phyloP scores from a whole-genome alignment of 2,888 invertebrate genomes.

The Pandemis corylana region DNA sequence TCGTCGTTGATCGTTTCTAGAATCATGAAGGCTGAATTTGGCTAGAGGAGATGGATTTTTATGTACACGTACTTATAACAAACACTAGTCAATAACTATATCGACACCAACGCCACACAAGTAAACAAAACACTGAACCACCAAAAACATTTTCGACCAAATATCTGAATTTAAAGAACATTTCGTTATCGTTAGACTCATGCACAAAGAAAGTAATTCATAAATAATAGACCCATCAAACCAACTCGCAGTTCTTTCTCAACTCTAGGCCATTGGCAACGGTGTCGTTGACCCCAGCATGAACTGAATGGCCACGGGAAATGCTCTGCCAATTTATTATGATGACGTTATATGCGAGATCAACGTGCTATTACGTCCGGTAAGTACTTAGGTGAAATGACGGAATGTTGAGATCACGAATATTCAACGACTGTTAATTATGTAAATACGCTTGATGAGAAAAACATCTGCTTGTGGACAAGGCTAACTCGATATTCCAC shows the following conservation, averaged over 20 bases:
- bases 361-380: constrained; percentile 27
- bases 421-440: constrained; percentile 6
- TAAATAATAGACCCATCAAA: constrained; percentile 37
- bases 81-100: not conserved
- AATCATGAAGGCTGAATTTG: too few species aligned
- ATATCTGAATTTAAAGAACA: not conserved
- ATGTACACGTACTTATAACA: too few species aligned
- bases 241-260: constrained; percentile 33
- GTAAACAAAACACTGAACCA: too few species aligned
- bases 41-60: too few species aligned
- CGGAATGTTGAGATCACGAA: constrained; percentile 12
- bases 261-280: constrained; percentile 40
- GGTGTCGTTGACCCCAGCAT: constrained; percentile 33
- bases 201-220: constrained; percentile 37
- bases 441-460: not conserved
- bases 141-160: too few species aligned
- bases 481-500: constrained; percentile 24
- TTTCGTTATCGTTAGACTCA: not conserved
- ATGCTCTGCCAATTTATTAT: constrained; percentile 40
- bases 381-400: constrained; percentile 18
- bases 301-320: constrained; percentile 42
- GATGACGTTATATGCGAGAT: constrained; percentile 35
- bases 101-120: too few species aligned
- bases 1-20: too few species aligned
- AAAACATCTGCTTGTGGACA: constrained; percentile 26